Percentiles rank a stretch among this genome's conserved stretches.
Conservation (phyloP, 1,140 invertebrate genomes). For the Cydia splendana region DNA sequence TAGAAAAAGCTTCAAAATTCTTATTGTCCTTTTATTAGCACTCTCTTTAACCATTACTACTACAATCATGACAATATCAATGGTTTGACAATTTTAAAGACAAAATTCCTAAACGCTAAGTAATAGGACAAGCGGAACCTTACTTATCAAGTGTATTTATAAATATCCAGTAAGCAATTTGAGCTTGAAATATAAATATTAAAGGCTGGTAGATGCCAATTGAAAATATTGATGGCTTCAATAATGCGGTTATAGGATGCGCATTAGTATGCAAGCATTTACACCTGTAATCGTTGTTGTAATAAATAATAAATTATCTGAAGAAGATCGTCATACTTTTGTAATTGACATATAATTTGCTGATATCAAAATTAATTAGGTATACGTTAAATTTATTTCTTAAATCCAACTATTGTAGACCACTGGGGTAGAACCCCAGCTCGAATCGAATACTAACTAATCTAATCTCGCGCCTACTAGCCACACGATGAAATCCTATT, state of each 20-base stretch:
- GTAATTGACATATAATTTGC: background rate
- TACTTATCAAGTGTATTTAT: constrained; percentile 1
- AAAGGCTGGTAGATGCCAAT: constrained; percentile 12
- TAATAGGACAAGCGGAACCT: background rate
- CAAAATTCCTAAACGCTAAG: background rate
- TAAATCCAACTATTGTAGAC: no score
- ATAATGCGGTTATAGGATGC: background rate
- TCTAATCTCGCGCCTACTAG: no score
- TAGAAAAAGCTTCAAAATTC: no score
- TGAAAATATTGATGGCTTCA: constrained; percentile 12
- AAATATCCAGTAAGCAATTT: background rate
- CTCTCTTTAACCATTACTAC: no score
- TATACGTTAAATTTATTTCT: no score
- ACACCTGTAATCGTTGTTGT: background rate
- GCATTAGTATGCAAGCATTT: constrained; percentile 2
- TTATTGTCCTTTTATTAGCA: no score
- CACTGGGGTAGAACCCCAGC: background rate
- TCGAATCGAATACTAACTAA: no score
- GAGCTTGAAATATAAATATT: background rate
- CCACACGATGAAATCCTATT: no score
- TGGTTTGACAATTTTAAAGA: no score
- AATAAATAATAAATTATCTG: background rate
- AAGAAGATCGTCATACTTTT: background rate
- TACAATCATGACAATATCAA: no score
- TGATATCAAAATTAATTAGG: background rate